A percentile compares a stretch with the other conserved stretches of the same genome.
Evolutionary conservation across 2,797 vertebrate genomes (phyloP).

Genomic region (Paedocypris micromegethes): DNA sequence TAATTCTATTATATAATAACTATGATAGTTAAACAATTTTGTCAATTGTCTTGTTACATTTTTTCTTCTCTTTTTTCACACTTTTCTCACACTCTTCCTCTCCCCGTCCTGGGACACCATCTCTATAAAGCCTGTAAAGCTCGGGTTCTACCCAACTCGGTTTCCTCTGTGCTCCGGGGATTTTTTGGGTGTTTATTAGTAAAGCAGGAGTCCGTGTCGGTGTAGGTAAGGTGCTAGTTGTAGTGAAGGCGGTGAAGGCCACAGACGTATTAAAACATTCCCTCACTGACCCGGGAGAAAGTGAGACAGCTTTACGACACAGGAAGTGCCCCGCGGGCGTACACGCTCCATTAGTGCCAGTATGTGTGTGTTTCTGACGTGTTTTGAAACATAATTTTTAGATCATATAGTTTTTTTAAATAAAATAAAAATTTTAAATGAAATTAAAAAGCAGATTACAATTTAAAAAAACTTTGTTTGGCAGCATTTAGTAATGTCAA

Average conservation of each 20-base stretch:
- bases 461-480: too few species aligned
- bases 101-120: too few species aligned
- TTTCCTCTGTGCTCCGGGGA: slow-evolving; percentile 13
- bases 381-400: not conserved
- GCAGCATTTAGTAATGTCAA: too few species aligned
- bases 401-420: not conserved
- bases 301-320: slow-evolving; percentile 47
- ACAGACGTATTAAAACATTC: slow-evolving; percentile 37
- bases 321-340: slow-evolving; percentile 54
- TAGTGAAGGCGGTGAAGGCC: slow-evolving; percentile 17
- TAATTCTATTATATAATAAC: too few species aligned
- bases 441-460: not conserved
- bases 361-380: not conserved
- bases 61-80: slow-evolving; percentile 5
- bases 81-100: not conserved
- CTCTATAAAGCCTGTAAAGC: too few species aligned
- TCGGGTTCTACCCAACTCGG: too few species aligned
- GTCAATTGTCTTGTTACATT: too few species aligned
- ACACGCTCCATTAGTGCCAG: slow-evolving; percentile 32
- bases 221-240: slow-evolving; percentile 8
- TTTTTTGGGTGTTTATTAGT: slow-evolving; percentile 40
- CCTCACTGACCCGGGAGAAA: slow-evolving; percentile 27
- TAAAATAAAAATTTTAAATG: not conserved
- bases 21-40: too few species aligned
- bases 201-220: not conserved